These are phyloP conservation scores for Bagarius yarrelli DNA, from an alignment of 2,113 vertebrate species.

Conservation along the genomic window DNA sequence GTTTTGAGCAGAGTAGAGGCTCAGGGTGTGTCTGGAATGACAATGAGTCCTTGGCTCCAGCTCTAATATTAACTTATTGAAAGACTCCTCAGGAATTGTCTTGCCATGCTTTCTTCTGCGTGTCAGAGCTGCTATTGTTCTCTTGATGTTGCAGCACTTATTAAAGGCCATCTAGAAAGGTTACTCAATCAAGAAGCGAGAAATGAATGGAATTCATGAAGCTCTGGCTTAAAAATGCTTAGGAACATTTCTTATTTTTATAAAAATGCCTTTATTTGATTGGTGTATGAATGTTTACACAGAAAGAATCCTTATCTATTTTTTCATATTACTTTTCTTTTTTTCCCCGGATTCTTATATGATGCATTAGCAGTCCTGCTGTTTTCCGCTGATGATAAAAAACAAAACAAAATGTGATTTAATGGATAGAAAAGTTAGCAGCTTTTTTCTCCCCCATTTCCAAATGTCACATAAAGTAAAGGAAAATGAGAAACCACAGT, in stretches of 20 bases:
- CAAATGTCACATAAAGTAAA: constrained; percentile 27
- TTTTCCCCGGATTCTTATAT: not conserved
- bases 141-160: constrained; percentile 45
- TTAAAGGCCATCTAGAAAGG: constrained; percentile 47
- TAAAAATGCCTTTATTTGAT: constrained; percentile 30
- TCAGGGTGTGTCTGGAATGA: constrained; percentile 52
- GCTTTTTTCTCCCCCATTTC: not conserved
- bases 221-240: constrained; percentile 34
- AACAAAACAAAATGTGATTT: too few species aligned
- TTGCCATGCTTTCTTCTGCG: constrained; percentile 44
- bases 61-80: constrained; percentile 52
- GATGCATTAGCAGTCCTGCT: not conserved
- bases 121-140: constrained; percentile 42
- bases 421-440: constrained; percentile 1
- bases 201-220: constrained; percentile 23
- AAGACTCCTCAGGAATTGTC: constrained; percentile 48
- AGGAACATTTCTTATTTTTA: constrained; percentile 23
- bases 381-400: not conserved
- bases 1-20: constrained; percentile 52
- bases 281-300: not conserved
- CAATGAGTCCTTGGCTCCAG: constrained; percentile 50
- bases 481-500: constrained; percentile 27
- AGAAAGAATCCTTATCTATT: not conserved
- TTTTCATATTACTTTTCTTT: too few species aligned
- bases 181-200: constrained; percentile 32